Base-by-base conservation (phyloP, 2,113 vertebrate genomes). In the Manacus vitellinus region DNA sequence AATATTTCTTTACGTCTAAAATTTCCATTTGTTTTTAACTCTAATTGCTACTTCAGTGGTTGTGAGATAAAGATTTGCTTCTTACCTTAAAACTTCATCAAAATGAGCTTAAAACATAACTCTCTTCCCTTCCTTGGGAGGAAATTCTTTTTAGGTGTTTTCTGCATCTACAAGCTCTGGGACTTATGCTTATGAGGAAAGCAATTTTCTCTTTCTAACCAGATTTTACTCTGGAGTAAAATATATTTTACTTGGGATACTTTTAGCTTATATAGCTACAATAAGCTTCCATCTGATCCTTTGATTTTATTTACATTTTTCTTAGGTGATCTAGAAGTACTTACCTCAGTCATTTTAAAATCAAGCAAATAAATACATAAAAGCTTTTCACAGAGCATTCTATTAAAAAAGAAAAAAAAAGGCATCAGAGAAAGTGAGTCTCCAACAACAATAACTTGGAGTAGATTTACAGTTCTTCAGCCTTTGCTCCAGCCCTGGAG, bases 381-480 rank as follows among this genome's bases (percentile, higher is more conserved):
- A 63, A 3, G 1, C 9, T 90, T 88, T 94, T 58, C 59, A 92
- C 44, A 87, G 41, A 73, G 63, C 68, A 94, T 89, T 96, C 88
- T 95, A 65, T 86, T 84, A n/a, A 39, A 71, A 89, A 62, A 30
- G 83, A 80, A 31, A 17, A 30, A 30, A 37, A 39, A n/a, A 35
- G 78, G 37, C 84, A 59, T 95, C 52, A 76, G 74, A 92, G 68
- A 96, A 89, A 94, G 14, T 28, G 0, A 96, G 67, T 65, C 86
- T 86, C 52, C 92, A 95, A 73, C 95, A 97, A 88, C 97, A 97
- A 96, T 95, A 97, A 97, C 97, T 97, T 95, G 95, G 97, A 98
- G 97, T 97, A 97, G 97, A 98, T 98, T 98, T 98, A 98, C 97
- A 98, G 98, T 97, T 98, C 96, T 97, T 89, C 97, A 97, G 95